phyloP scores from a whole-genome alignment of 2,888 invertebrate genomes.

The Boloria euphrosyne region DNA sequence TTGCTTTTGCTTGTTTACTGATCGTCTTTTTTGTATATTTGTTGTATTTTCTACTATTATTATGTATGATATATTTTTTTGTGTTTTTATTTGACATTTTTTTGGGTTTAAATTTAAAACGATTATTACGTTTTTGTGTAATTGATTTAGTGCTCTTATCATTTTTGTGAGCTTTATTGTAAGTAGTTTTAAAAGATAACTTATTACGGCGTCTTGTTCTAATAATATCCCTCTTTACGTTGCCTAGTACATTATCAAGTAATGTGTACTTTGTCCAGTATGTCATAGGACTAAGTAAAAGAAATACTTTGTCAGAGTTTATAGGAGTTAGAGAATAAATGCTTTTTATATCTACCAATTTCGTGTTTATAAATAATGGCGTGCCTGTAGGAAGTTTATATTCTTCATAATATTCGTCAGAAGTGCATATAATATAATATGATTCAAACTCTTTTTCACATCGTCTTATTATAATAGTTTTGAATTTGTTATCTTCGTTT shows the following conservation, averaged over 20 bases:
- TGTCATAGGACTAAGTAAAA: slow-evolving; percentile 26
- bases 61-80: slow-evolving; percentile 3
- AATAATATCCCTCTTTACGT: not conserved
- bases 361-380: slow-evolving; percentile 54
- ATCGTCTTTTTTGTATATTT: not conserved
- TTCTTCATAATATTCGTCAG: slow-evolving; percentile 40
- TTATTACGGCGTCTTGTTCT: not conserved
- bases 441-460: slow-evolving; percentile 44
- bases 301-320: slow-evolving; percentile 27
- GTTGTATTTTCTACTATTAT: slow-evolving; percentile 1
- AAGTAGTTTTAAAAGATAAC: not conserved
- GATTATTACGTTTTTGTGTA: too few species aligned
- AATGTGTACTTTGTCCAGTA: slow-evolving; percentile 49
- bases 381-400: slow-evolving; percentile 52
- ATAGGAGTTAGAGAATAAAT: not conserved
- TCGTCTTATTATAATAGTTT: slow-evolving; percentile 46
- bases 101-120: too few species aligned
- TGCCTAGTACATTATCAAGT: not conserved
- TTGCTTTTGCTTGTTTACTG: not conserved
- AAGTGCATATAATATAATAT: slow-evolving; percentile 53
- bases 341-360: slow-evolving; percentile 44
- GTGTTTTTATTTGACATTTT: not conserved
- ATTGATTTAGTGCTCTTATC: not conserved
- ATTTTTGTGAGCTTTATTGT: not conserved
- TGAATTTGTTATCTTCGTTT: slow-evolving; percentile 41